Base-by-base conservation (phyloP, 2,113 vertebrate species). In the Dermatemys mawii region DNA sequence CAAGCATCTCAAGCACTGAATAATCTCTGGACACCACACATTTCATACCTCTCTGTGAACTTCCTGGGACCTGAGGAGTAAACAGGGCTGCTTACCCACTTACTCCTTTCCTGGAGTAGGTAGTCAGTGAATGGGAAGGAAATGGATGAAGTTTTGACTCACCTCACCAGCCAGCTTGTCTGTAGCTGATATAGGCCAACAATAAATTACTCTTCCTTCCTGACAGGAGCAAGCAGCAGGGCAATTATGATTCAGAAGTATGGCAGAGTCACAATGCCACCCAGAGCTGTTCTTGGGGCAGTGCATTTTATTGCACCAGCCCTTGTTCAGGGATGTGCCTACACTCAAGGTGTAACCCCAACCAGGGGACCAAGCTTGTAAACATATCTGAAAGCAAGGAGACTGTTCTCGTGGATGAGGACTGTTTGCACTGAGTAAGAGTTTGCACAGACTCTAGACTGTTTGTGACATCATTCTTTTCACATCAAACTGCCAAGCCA, bases 141-240 rank as follows among this genome's bases (percentile, higher is more conserved):
- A 96, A 94, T 93, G 96, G 96, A 96, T 97, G 96, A 96, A 14
- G 21, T 80, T 0, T 57, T 92, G 93, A 94, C 94, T 95, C 17
- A 78, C 50, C 95, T 97, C 80, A 1, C 29, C 95, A 94, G 90
- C 87, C 0, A 92, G 94, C 80, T 29, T 88, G 94, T 90, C 95
- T 79, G n/a, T 19, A 57, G 93, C 95, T 97, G 97, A 97, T 95
- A 97, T 97, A 97, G 90, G 17, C 84, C 94, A 93, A 26, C 93
- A 94, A 95, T 94, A 67, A 96, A 97, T 97, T 97, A 96, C 95
- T 95, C 92, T 94, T 93, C 95, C 90, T 94, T 96, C 90, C 96
- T 90, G 0, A 8, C 8, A 95, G 92, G 83, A 94, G 89, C 29
- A 86, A 97, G 96, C 93, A 27, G 0, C 84, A 78, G 91, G 88